Percentiles rank a stretch among this genome's conserved stretches.
These are phyloP conservation scores for Diogma glabrata DNA, from an alignment of 2,888 invertebrate genomes.

Conservation along the genomic window DNA sequence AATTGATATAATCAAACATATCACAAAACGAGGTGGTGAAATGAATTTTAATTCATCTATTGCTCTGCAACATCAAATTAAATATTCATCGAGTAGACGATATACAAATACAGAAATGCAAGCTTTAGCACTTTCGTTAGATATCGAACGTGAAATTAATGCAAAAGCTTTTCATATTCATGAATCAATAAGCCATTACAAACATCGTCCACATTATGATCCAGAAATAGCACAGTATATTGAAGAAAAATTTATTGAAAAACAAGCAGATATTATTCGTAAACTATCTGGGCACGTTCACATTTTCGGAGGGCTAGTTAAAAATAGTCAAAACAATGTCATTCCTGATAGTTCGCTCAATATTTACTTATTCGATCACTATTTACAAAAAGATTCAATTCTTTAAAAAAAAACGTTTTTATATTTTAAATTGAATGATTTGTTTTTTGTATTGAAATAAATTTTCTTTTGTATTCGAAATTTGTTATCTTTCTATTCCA, in stretches of 20 bases:
- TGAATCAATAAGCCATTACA: constrained; percentile 40
- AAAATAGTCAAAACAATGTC: too few relatives aligned
- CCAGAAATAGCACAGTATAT: constrained; percentile 63
- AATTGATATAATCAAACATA: constrained; percentile 64
- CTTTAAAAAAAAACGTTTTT: too few relatives aligned
- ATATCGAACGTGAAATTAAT: constrained; percentile 61
- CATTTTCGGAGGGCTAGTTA: constrained; percentile 56
- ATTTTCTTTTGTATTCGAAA: too few relatives aligned
- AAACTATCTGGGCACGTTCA: constrained; percentile 59
- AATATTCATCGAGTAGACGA: constrained; percentile 13
- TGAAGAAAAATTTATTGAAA: constrained; percentile 62
- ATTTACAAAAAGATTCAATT: constrained; percentile 34
- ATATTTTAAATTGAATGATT: too few relatives aligned
- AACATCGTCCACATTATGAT: constrained; percentile 46
- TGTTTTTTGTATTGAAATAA: too few relatives aligned
- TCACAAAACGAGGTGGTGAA: constrained; percentile 57
- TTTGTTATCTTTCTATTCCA: too few relatives aligned
- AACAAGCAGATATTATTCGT: constrained; percentile 55
- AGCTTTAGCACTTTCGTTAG: constrained; percentile 61
- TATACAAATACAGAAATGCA: constrained; percentile 52
- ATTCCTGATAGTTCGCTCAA: constrained; percentile 56
- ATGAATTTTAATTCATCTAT: constrained; percentile 40
- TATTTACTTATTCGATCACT: constrained; percentile 64
- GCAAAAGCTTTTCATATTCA: constrained; percentile 56
- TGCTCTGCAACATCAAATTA: not conserved